Evolutionary conservation across 2,113 vertebrate species (phyloP), one percentile per base, ranked within the genome.

Genomic region (Otis tarda): DNA sequence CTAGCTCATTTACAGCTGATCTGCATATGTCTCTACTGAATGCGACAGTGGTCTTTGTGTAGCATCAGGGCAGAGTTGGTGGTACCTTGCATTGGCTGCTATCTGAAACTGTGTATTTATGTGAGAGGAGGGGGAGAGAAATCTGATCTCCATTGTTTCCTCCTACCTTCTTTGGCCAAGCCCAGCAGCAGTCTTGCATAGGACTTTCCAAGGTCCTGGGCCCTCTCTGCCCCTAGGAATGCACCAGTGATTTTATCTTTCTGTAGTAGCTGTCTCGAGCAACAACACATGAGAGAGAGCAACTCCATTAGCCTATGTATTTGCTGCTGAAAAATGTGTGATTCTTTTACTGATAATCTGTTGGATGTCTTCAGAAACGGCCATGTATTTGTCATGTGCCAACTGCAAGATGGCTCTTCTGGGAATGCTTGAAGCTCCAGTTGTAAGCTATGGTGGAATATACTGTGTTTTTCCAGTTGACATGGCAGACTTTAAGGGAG

Each of bases 1-100:
- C 31, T 37, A 65, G 24, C 49, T 91, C 41, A 24, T 57, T 78
- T 67, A 14, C 31, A 84, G 68, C 52, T 60, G 53, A 30, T 64
- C 20, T 67, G 45, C 7, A 1, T 35, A 6, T 2, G 0, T 21
- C 21, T 59, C 31, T 30, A 6, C 60, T 63, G 64, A 7, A 3
- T 23, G 39, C 4, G 6, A 22, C 39, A 43, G 15, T 33, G 35
- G 79, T 37, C 35, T 79, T 63, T 33, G 37, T 45, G 49, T 7
- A 55, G 45, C 25, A 35, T 33, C 50, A 13, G 52, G 33, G 55
- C 50, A 65, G 76, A 69, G 37, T 5, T 69, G 30, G 39, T 83
- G 27, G 28, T 30, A 43, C 21, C 22, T 47, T 60, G 25, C 39
- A 35, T 2, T 59, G 50, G 41, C 73, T 68, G n/a, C 55, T 67